Evolutionary conservation across 2,888 invertebrate species (phyloP), one percentile per base, ranked within the genome.

Genomic region (Chrysina gloriosa): DNA sequence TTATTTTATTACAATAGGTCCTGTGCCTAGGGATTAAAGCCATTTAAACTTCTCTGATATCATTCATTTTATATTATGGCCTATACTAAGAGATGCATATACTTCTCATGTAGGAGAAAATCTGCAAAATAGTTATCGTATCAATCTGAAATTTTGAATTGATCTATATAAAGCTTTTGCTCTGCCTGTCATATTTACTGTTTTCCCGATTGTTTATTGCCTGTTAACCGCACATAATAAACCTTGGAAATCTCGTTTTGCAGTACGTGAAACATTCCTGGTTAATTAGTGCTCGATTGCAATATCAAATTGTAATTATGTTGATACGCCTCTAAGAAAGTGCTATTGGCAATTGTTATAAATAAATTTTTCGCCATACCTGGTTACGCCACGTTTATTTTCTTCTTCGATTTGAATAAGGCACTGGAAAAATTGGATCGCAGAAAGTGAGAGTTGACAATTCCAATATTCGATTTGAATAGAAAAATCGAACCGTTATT

Each of bases 211-310:
- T 11, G 45, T 7, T 61, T 61, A 61, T 61, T 45, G 45, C 9
- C 27, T 19, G 58, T 25, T 11, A 27, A 42, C 27, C 58, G 14
- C 14, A 42, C 16, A 50, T 50, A 39, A 42, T 61, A 42, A 42
- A 42, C 58, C 58, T 61, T 61, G 58, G 58, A 61, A 61, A 42
- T 61, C 58, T 27, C 58, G 27, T 61, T 61, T 25, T 45, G 27
- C 27, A 19, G 27, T 27, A 27, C 25, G 27, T 27, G 25, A 39
- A 45, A 42, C 58, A 61, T 61, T 61, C 58, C 58, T 61, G 14
- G 16, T 61, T 61, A 61, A 61, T 61, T 61, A 39, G 27, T 39
- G 25, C n/a, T 61, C 14, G 52, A 31, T 29, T 61, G 39, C 42
- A 14, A 25, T 61, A 42, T 42, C 42, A 61, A 61, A 61, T 52